Conservation (phyloP, 2,888 invertebrate species). For the Flexamia atlantica region DNA sequence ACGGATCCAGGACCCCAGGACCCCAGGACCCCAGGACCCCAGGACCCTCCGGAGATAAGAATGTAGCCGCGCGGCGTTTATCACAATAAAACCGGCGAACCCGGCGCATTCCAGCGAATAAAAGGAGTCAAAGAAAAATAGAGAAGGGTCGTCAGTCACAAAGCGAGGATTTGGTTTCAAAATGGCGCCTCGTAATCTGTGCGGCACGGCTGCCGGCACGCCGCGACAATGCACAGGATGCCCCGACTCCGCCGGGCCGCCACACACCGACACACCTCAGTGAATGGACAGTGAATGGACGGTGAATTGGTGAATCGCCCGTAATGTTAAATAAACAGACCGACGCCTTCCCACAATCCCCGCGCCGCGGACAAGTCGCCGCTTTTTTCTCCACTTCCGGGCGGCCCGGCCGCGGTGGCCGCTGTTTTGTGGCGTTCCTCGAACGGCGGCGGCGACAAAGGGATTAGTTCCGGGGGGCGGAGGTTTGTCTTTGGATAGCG, state of each 20-base stretch:
- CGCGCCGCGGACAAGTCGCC: background rate
- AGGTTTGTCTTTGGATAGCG: too few species aligned
- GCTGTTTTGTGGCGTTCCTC: background rate
- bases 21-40: too few species aligned
- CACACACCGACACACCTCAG: background rate
- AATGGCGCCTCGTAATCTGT: constrained; percentile 51
- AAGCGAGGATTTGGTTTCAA: constrained; percentile 60
- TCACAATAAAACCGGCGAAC: constrained; percentile 30
- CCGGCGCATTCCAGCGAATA: constrained; percentile 50
- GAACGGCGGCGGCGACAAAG: background rate
- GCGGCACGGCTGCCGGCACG: constrained; percentile 16
- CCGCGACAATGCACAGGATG: constrained; percentile 21
- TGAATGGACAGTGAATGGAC: background rate
- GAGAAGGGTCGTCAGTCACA: constrained; percentile 26
- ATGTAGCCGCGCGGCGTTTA: constrained; percentile 7
- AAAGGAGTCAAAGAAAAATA: constrained; percentile 56
- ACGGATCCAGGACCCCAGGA: too few species aligned
- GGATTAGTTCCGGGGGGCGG: background rate
- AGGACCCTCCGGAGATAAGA: too few species aligned
- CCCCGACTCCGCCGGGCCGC: background rate
- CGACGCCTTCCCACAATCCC: constrained; percentile 16
- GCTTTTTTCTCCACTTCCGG: constrained; percentile 21
- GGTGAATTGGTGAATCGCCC: background rate
- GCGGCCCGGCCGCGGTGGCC: background rate
- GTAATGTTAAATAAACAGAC: constrained; percentile 28